A percentile compares a stretch with the other conserved stretches of the same genome.
Evolutionary conservation across 2,888 invertebrate species (phyloP).

Genomic region (Coenonympha arcania): DNA sequence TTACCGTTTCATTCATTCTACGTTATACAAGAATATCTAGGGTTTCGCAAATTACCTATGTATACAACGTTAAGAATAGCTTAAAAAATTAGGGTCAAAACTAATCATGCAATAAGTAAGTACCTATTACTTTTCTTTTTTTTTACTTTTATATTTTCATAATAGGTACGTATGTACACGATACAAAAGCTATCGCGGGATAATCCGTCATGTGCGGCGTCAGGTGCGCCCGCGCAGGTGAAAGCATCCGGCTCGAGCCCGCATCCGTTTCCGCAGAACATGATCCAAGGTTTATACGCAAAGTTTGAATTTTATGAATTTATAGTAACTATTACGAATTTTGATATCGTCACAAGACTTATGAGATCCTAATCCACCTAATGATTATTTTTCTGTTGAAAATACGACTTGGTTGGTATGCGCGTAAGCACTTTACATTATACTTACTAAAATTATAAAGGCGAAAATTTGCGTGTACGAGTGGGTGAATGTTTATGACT

Average conservation of each 20-base stretch:
- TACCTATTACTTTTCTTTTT: background rate
- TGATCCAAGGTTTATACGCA: constrained; percentile 9
- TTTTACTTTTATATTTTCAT: background rate
- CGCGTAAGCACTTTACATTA: too few relatives aligned
- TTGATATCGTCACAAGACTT: too few relatives aligned
- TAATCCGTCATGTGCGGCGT: constrained; percentile 29
- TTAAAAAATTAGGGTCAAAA: background rate
- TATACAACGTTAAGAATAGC: background rate
- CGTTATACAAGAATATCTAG: constrained; percentile 6
- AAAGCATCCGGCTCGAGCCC: constrained; percentile 50
- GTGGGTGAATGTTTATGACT: too few relatives aligned
- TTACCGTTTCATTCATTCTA: constrained; percentile 16
- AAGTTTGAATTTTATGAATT: background rate
- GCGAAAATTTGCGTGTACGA: too few relatives aligned
- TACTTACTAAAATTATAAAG: too few relatives aligned
- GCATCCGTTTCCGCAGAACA: constrained; percentile 53
- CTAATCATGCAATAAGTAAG: too few relatives aligned
- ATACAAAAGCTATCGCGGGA: background rate
- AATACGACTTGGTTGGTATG: too few relatives aligned
- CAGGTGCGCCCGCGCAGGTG: constrained; percentile 53
- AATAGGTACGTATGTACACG: background rate
- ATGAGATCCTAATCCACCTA: too few relatives aligned
- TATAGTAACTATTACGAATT: too few relatives aligned
- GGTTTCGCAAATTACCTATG: background rate
- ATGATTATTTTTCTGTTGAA: too few relatives aligned